These are phyloP conservation scores for Diadophis punctatus DNA, from an alignment of 2,113 vertebrate genomes.

Conservation along the genomic window DNA sequence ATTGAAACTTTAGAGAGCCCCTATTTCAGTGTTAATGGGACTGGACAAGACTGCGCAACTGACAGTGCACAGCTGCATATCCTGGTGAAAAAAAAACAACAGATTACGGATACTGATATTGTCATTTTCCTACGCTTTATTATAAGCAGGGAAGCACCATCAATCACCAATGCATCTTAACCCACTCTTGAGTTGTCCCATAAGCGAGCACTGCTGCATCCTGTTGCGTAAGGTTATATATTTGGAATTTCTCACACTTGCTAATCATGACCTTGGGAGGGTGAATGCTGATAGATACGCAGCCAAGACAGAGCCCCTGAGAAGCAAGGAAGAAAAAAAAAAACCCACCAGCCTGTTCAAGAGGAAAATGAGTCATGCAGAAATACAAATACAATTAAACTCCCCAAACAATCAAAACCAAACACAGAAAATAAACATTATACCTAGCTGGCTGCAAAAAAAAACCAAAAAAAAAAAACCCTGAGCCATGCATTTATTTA, in stretches of 20 bases:
- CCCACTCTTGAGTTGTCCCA: background rate
- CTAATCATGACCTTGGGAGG: background rate
- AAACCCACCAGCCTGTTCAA: background rate
- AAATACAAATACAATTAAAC: background rate
- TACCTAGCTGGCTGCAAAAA: background rate
- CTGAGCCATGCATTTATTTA: background rate
- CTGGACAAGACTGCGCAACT: background rate
- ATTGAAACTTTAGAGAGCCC: background rate
- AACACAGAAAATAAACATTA: background rate
- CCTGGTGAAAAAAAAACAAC: background rate
- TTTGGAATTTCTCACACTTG: background rate
- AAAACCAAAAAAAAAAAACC: background rate
- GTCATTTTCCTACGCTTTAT: background rate
- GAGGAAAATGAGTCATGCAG: background rate
- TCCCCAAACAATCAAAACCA: background rate
- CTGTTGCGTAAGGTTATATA: background rate
- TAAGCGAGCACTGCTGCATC: background rate
- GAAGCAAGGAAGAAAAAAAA: background rate
- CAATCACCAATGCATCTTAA: background rate
- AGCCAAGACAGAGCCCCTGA: background rate
- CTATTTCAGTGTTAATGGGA: background rate
- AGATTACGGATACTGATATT: background rate
- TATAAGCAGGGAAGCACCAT: background rate
- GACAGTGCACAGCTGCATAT: background rate
- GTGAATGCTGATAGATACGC: background rate